phyloP scores from a whole-genome alignment of 1,140 invertebrate genomes.

The Temnothorax curvispinosus region DNA sequence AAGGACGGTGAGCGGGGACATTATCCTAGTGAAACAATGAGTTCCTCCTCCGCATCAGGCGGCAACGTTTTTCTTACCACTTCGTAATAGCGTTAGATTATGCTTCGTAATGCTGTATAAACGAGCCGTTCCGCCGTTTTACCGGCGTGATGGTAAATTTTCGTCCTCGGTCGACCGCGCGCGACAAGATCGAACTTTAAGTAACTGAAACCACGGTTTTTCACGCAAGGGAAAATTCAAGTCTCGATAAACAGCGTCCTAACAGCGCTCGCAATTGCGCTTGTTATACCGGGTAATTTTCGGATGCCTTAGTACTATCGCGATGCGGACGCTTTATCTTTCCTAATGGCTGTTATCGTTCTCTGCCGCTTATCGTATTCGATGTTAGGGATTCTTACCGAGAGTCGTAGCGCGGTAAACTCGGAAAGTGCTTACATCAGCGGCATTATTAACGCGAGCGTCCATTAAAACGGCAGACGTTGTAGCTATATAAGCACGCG shows the following conservation, averaged over 20 bases:
- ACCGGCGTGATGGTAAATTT: slow-evolving; percentile 26
- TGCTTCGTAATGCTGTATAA: slow-evolving; percentile 29
- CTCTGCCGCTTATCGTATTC: slow-evolving; percentile 51
- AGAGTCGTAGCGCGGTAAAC: slow-evolving; percentile 29
- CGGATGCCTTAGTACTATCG: slow-evolving; percentile 11
- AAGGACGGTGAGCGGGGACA: slow-evolving; percentile 35
- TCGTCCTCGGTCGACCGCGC: slow-evolving; percentile 2
- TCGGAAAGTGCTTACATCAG: slow-evolving; percentile 60
- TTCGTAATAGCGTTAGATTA: slow-evolving; percentile 50
- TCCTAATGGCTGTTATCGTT: slow-evolving; percentile 41
- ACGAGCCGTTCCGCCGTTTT: slow-evolving; percentile 25
- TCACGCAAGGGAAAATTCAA: neutral
- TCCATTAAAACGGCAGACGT: slow-evolving; percentile 60
- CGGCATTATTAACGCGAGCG: slow-evolving; percentile 66
- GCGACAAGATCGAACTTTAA: slow-evolving; percentile 19
- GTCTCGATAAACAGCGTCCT: neutral
- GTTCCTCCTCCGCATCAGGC: slow-evolving; percentile 16
- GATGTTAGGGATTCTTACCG: slow-evolving; percentile 46
- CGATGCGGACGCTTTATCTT: slow-evolving; percentile 36
- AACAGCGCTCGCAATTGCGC: neutral
- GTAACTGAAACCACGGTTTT: neutral
- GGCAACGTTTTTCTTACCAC: slow-evolving; percentile 24
- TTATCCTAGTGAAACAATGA: slow-evolving; percentile 66
- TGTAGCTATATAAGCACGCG: slow-evolving; percentile 17
- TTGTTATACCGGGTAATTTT: slow-evolving; percentile 26